A percentile compares a stretch with the other conserved stretches of the same genome.
phyloP scores from a whole-genome alignment of 2,797 vertebrate genomes.

The Pterois miles region DNA sequence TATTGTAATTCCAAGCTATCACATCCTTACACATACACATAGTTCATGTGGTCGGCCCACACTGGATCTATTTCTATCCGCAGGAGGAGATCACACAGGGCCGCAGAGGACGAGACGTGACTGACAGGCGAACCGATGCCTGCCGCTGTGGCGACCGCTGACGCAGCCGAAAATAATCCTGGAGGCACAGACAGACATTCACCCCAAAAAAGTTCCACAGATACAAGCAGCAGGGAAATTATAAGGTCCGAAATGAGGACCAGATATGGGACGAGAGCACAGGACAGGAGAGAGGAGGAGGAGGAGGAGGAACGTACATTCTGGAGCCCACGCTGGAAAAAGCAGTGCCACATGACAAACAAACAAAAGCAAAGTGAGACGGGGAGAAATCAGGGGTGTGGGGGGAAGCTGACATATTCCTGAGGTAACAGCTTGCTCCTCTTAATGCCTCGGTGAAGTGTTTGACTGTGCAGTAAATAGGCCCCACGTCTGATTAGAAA shows the following conservation, averaged over 20 bases:
- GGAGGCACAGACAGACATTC: slow-evolving; percentile 31
- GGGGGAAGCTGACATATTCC: slow-evolving; percentile 32
- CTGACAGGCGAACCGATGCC: slow-evolving; percentile 59
- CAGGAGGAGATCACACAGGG: slow-evolving; percentile 36
- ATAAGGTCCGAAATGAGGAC: slow-evolving; percentile 69
- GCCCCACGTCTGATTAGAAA: slow-evolving; percentile 44
- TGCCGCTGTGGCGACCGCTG: slow-evolving; percentile 70
- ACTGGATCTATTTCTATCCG: slow-evolving; percentile 32
- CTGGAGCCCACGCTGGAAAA: slow-evolving; percentile 47
- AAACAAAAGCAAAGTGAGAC: slow-evolving; percentile 44
- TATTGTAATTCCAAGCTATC: slow-evolving; percentile 12
- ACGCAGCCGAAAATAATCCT: slow-evolving; percentile 63
- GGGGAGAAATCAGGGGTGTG: not conserved
- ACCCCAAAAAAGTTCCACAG: slow-evolving; percentile 36
- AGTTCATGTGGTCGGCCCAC: not conserved
- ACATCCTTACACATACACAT: slow-evolving; percentile 7
- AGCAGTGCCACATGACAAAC: slow-evolving; percentile 53
- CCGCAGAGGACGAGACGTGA: slow-evolving; percentile 40
- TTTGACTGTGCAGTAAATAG: slow-evolving; percentile 59
- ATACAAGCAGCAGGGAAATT: slow-evolving; percentile 64
- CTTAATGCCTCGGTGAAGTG: slow-evolving; percentile 35
- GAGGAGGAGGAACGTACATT: slow-evolving; percentile 6
- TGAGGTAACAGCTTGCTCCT: slow-evolving; percentile 50
- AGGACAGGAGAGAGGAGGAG: slow-evolving; percentile 8
- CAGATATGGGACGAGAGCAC: slow-evolving; percentile 59